A percentile compares a stretch with the other conserved stretches of the same genome.
Conservation (phyloP, 1,140 invertebrate species). For the Cylas formicarius region DNA sequence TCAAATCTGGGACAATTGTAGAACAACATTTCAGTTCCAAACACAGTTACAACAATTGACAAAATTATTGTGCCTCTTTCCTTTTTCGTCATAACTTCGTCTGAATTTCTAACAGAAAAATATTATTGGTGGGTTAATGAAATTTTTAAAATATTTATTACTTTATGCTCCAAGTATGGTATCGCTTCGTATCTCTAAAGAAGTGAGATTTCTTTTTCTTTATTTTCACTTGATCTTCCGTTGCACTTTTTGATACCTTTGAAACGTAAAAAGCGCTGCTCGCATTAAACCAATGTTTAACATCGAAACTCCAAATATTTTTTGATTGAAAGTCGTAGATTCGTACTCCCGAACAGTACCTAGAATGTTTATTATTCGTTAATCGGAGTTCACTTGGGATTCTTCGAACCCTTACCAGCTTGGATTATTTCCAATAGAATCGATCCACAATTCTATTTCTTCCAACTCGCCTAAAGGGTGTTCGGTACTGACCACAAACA, state of each 20-base stretch:
- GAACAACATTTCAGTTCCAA: slow-evolving; percentile 16
- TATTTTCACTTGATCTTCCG: too few relatives aligned
- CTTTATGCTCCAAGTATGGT: too few relatives aligned
- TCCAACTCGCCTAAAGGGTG: slow-evolving; percentile 23
- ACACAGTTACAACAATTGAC: slow-evolving; percentile 18
- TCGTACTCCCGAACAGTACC: slow-evolving; percentile 24
- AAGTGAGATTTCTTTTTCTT: too few relatives aligned
- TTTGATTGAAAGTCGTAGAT: slow-evolving; percentile 25
- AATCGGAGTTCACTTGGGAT: too few relatives aligned
- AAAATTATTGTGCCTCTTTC: slow-evolving; percentile 21
- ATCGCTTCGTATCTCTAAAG: too few relatives aligned
- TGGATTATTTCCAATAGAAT: slow-evolving; percentile 23
- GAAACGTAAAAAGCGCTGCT: too few relatives aligned
- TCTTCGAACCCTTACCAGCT: slow-evolving; percentile 26
- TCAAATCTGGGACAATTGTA: slow-evolving; percentile 19
- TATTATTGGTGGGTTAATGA: too few relatives aligned
- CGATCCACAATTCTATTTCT: slow-evolving; percentile 26
- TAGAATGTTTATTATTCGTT: too few relatives aligned
- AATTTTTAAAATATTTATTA: too few relatives aligned
- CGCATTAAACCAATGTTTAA: slow-evolving; percentile 19
- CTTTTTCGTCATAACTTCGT: slow-evolving; percentile 12
- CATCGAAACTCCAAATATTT: slow-evolving; percentile 22
- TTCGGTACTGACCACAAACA: slow-evolving; percentile 25
- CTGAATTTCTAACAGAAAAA: slow-evolving; percentile 16
- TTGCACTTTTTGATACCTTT: too few relatives aligned